Base-by-base conservation (phyloP, 1,140 invertebrate genomes). In the Nixonia krombeini region DNA sequence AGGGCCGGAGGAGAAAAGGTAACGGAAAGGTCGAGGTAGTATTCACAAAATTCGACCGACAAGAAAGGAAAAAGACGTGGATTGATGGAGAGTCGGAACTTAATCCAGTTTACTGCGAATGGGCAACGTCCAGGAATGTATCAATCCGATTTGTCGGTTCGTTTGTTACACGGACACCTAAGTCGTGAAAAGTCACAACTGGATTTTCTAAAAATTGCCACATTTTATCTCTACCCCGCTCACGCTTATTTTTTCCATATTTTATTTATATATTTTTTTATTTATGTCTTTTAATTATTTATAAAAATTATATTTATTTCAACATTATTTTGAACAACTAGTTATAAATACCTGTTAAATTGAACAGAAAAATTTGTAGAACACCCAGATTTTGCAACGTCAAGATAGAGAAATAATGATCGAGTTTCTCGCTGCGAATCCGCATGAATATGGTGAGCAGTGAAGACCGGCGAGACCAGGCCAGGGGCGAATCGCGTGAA, bases 91-190 rank as follows among this genome's bases (percentile, higher is more conserved):
- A 58, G 53, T 25, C 49, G 47, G 47, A 74, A 74, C 46, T 73
- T 82, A 80, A 81, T 79, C 74, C 72, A 53, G 67, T 70, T 74
- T 69, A 17, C 42, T 56, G 21, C 45, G 56, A 50, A 37, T 65
- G 57, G 45, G 72, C 46, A 70, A 75, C 47, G 72, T 78, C 72
- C 72, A 62, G 70, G 58, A 56, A 77, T 59, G 63, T 66, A 74
- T 77, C 74, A 78, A 82, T 82, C 73, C 73, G 74, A 81, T 81
- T 82, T 81, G 72, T 75, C 71, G 75, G 67, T 74, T 77, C 77
- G 75, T 81, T 81, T 79, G 51, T 72, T 63, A 51, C 44, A 7
- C 33, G 9, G 29, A 31, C 8, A n/a, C 29, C 29, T 21, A 21
- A 3, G 6, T 21, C 21, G 6, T 21, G 6, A 6, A n/a, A n/a